Evolutionary conservation across 2,888 invertebrate species (phyloP).

Genomic region (Leptothorax acervorum): DNA sequence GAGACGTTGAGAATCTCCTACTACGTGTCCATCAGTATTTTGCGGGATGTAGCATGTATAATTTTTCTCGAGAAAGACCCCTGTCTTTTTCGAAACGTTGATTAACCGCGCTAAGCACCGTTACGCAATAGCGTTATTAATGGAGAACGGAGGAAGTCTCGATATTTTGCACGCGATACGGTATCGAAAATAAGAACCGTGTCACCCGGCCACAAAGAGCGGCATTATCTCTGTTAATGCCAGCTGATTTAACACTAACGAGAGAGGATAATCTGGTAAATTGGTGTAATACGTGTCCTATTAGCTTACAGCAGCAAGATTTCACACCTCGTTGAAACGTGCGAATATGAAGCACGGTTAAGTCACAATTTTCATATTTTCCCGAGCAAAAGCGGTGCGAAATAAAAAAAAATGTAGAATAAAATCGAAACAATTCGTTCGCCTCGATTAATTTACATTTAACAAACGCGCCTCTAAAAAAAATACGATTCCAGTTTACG

Average conservation of each 20-base stretch:
- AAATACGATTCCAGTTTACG: not conserved
- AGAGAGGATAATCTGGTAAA: slow-evolving; percentile 37
- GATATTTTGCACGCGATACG: not conserved
- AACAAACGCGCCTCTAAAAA: not conserved
- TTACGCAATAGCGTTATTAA: not conserved
- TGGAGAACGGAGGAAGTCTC: not conserved
- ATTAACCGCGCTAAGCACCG: not conserved
- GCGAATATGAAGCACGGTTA: not conserved
- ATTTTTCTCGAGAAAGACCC: not conserved
- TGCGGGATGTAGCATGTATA: not conserved
- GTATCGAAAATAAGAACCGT: not conserved
- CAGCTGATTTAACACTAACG: slow-evolving; percentile 43
- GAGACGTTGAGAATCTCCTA: not conserved
- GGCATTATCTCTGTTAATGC: slow-evolving; percentile 54
- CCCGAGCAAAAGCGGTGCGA: not conserved
- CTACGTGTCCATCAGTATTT: not conserved
- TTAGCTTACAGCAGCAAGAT: not conserved
- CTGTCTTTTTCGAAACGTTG: not conserved
- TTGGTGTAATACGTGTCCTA: slow-evolving; percentile 30
- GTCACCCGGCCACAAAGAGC: not conserved
- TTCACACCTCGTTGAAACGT: slow-evolving; percentile 26
- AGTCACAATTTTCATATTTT: not conserved
- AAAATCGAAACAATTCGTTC: not conserved
- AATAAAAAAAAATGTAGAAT: not conserved
- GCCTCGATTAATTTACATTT: not conserved